Conservation (phyloP, 2,888 invertebrate species). For the Amiota mariae region DNA sequence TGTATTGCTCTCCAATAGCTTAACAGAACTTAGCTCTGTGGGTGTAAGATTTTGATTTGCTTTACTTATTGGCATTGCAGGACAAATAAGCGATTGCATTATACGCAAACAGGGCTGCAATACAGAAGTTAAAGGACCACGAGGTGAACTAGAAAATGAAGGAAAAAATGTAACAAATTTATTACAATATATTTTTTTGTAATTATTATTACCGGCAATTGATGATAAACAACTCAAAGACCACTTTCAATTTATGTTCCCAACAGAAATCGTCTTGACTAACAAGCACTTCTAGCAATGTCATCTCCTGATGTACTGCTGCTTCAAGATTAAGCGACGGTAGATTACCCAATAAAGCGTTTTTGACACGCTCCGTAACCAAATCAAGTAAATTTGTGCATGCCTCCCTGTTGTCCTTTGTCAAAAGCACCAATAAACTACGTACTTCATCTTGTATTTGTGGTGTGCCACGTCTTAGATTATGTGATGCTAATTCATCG, state of each 20-base stretch:
- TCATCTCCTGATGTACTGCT: slow-evolving; percentile 91
- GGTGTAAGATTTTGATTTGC: slow-evolving; percentile 76
- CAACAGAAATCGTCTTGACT: slow-evolving; percentile 96
- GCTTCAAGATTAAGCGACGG: slow-evolving; percentile 83
- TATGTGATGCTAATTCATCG: slow-evolving; percentile 91
- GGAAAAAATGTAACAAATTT: background rate
- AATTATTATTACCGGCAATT: slow-evolving; percentile 76
- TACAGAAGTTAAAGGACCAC: slow-evolving; percentile 90
- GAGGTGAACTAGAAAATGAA: slow-evolving; percentile 76
- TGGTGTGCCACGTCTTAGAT: slow-evolving; percentile 88
- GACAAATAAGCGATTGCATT: slow-evolving; percentile 86
- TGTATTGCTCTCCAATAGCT: slow-evolving; percentile 78
- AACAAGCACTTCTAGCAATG: slow-evolving; percentile 88
- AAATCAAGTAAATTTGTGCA: slow-evolving; percentile 78
- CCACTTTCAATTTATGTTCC: slow-evolving; percentile 92
- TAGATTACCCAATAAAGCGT: slow-evolving; percentile 84
- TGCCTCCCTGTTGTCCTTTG: slow-evolving; percentile 89
- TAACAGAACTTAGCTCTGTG: slow-evolving; percentile 76
- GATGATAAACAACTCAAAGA: slow-evolving; percentile 89
- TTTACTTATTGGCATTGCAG: slow-evolving; percentile 76
- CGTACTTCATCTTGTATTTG: slow-evolving; percentile 92
- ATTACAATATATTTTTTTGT: slow-evolving; percentile 37
- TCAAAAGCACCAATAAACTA: slow-evolving; percentile 89
- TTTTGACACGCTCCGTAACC: slow-evolving; percentile 88
- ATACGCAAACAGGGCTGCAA: slow-evolving; percentile 95